Evolutionary conservation across 2,888 invertebrate genomes (phyloP).

Genomic region (Lordiphosa fenestrarum): DNA sequence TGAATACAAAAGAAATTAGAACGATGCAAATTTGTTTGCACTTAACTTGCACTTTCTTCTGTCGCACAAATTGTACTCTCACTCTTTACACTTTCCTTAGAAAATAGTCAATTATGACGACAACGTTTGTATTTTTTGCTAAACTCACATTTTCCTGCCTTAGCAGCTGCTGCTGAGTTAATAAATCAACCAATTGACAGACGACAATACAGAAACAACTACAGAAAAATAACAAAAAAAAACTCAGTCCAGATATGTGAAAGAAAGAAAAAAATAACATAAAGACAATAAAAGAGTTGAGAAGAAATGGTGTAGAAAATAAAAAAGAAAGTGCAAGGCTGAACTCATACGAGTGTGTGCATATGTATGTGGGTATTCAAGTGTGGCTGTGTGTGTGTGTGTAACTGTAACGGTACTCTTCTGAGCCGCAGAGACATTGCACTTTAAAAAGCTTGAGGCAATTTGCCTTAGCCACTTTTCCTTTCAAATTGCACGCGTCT

Average conservation of each 20-base stretch:
- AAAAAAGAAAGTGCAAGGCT: conserved; percentile 63
- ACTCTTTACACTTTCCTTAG: conserved; percentile 53
- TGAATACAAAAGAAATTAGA: too few relatives aligned
- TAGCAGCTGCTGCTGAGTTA: conserved; percentile 31
- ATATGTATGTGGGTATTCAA: not conserved
- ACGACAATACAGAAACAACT: conserved; percentile 23
- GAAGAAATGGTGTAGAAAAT: conserved; percentile 54
- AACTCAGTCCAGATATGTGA: not conserved
- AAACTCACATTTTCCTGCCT: not conserved
- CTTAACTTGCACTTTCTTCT: conserved; percentile 58
- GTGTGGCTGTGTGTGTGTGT: conserved; percentile 10
- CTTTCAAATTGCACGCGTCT: conserved; percentile 21
- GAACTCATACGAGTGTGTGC: conserved; percentile 12
- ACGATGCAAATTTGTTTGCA: not conserved
- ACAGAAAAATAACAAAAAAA: conserved; percentile 12
- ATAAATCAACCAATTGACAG: conserved; percentile 58
- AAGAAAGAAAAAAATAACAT: conserved; percentile 6
- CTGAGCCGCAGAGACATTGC: conserved; percentile 12
- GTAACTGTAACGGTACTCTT: conserved; percentile 24
- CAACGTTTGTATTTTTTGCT: conserved; percentile 34
- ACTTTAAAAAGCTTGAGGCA: conserved; percentile 5
- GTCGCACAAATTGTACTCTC: conserved; percentile 52
- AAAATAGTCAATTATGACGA: conserved; percentile 56
- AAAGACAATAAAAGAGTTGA: conserved; percentile 18
- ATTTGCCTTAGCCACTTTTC: conserved; percentile 24